Percentiles rank a stretch among this genome's conserved stretches.
phyloP scores from a whole-genome alignment of 2,888 invertebrate species.

The Drosophila mercatorum region DNA sequence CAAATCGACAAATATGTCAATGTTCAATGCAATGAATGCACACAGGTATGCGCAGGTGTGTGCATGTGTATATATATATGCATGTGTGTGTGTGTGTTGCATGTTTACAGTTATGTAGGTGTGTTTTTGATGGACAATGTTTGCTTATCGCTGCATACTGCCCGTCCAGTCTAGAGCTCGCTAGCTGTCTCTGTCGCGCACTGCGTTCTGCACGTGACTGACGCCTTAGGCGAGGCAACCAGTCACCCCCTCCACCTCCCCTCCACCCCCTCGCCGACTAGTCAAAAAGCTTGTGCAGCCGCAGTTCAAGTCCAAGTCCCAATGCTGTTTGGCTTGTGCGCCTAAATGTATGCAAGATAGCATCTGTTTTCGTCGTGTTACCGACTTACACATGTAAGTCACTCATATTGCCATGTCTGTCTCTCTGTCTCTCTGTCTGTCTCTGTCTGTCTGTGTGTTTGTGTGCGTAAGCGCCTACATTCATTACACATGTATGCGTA shows the following conservation, averaged over 20 bases:
- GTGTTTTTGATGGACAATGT: conserved; percentile 78
- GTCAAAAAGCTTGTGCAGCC: not conserved
- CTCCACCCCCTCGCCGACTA: too few relatives aligned
- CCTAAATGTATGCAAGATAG: conserved; percentile 77
- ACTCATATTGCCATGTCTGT: conserved; percentile 65
- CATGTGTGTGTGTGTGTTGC: conserved; percentile 20
- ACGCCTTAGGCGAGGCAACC: conserved; percentile 44
- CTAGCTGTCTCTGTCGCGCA: conserved; percentile 3
- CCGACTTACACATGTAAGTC: conserved; percentile 79
- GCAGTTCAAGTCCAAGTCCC: conserved; percentile 4
- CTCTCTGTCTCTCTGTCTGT: conserved; percentile 17
- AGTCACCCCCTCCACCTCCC: too few relatives aligned
- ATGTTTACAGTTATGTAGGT: conserved; percentile 51
- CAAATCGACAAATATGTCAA: conserved; percentile 76
- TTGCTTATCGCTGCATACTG: conserved; percentile 68
- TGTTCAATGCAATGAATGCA: conserved; percentile 61
- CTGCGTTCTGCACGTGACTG: conserved; percentile 59
- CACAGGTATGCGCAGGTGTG: conserved; percentile 25
- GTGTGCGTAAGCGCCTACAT: conserved; percentile 69
- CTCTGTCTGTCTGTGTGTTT: conserved; percentile 3
- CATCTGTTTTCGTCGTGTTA: conserved; percentile 79
- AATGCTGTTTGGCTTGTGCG: conserved; percentile 30
- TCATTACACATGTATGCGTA: conserved; percentile 79
- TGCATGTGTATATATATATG: conserved; percentile 9
- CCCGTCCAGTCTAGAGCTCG: not conserved